A percentile compares a stretch with the other conserved stretches of the same genome.
These are phyloP conservation scores for Buceros bicornis DNA, from an alignment of 2,797 vertebrate genomes.

Conservation along the genomic window DNA sequence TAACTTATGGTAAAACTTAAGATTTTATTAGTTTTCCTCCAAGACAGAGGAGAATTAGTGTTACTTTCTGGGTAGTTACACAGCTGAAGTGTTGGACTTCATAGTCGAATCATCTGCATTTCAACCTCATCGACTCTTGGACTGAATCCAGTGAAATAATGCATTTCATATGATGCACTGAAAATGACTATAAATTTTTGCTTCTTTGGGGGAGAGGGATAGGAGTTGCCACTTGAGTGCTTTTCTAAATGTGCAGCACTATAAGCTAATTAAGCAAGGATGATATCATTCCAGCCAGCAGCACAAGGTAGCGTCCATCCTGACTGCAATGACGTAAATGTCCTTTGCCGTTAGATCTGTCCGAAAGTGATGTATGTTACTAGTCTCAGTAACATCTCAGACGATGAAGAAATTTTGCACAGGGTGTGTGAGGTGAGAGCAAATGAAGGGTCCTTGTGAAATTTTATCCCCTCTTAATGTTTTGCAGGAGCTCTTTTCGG, in stretches of 20 bases:
- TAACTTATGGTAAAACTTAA: not conserved
- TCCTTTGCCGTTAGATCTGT: slow-evolving; percentile 49
- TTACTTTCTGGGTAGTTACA: not conserved
- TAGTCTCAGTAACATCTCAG: not conserved
- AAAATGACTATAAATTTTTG: not conserved
- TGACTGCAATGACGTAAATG: slow-evolving; percentile 71
- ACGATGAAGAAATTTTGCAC: not conserved
- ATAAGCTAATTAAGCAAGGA: slow-evolving; percentile 47
- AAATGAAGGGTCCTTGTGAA: not conserved
- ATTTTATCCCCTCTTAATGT: not conserved
- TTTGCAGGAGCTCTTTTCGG: not conserved
- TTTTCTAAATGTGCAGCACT: not conserved
- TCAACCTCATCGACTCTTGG: not conserved
- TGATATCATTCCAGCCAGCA: slow-evolving; percentile 80
- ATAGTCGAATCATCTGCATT: not conserved
- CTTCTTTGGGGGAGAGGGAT: not conserved
- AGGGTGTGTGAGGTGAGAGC: not conserved
- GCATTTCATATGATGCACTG: not conserved
- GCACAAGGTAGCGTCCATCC: slow-evolving; percentile 71
- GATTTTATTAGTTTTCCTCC: not conserved
- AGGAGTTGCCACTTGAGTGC: slow-evolving; percentile 7
- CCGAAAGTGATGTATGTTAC: slow-evolving; percentile 8
- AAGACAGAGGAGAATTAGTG: not conserved
- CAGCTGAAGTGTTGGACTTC: not conserved
- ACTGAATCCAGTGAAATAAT: not conserved